Base-by-base conservation (phyloP, 2,888 invertebrate genomes). In the Cremastobaeus sp. region DNA sequence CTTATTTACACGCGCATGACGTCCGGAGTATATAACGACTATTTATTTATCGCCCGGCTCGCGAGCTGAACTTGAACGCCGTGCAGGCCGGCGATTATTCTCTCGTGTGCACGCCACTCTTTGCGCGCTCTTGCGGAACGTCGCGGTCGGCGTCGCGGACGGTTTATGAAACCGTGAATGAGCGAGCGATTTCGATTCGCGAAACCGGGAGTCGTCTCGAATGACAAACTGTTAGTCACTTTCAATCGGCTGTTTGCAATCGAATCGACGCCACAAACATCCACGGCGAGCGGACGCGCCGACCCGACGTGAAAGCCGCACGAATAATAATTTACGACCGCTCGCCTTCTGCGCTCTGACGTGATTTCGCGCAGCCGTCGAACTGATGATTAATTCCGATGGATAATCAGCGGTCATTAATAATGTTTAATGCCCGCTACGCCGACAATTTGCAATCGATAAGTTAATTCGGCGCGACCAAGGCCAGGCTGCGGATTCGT, bases 91-190 rank as follows among this genome's bases (percentile, higher is more conserved):
- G n/a, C 74, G 54, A 68, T 68, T 68, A 73, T 73, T 73, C 68
- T 62, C 73, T 57, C 25, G 50, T 35, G n/a, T n/a, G n/a, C n/a
- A n/a, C n/a, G n/a, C n/a, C n/a, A n/a, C n/a, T n/a, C n/a, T n/a
- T n/a, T n/a, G 39, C 37, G 20, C 32, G 17, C 28, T 21, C 43
- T 76, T 43, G 75, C 68, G 74, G 76, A 76, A 78, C 76, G 76
- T 77, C 76, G 74, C 73, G 71, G 77, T 78, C 76, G 77, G 68
- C 74, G 77, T 77, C 70, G 57, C 60, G 76, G 50, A 62, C 66
- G 74, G 72, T 79, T 79, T 79, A 79, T 78, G 78, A 78, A 79
- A 78, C 69, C 65, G 76, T 76, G 68, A 71, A 72, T 37, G 77
- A 60, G 60, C 55, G 50, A 21, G 18, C 17, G 47, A 65, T 45